These are phyloP conservation scores for Ochlodes sylvanus DNA, from an alignment of 2,888 invertebrate species.

Conservation along the genomic window DNA sequence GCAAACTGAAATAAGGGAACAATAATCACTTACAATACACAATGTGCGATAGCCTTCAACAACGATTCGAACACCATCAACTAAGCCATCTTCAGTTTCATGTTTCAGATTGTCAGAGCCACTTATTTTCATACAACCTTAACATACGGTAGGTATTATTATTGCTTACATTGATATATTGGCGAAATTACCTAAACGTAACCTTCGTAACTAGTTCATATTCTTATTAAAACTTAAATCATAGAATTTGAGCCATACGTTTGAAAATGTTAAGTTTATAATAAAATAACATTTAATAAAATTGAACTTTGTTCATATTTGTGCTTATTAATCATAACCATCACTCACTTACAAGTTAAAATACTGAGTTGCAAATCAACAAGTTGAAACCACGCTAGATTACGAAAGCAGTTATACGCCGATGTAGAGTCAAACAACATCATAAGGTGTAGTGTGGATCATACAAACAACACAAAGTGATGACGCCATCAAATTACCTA, in stretches of 20 bases:
- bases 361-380: conserved; percentile 6
- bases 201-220: conserved; percentile 49
- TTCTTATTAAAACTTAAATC: conserved; percentile 22
- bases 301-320: conserved; percentile 32
- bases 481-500: conserved; percentile 30
- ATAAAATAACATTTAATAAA: conserved; percentile 21
- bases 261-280: conserved; percentile 17
- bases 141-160: conserved; percentile 54
- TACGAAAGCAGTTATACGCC: conserved; percentile 19
- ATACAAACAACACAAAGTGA: conserved; percentile 17
- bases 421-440: conserved; percentile 12
- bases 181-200: conserved; percentile 66
- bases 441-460: conserved; percentile 14
- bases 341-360: conserved; percentile 1
- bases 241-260: conserved; percentile 26
- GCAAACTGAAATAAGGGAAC: too few species aligned
- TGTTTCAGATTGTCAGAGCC: conserved; percentile 9
- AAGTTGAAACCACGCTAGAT: conserved; percentile 15
- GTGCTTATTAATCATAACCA: conserved; percentile 7
- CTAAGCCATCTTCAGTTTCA: background rate
- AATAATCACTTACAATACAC: background rate
- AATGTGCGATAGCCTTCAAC: background rate
- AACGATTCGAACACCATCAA: background rate
- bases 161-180: conserved; percentile 78
- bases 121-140: conserved; percentile 42